Conservation (phyloP, 1,140 invertebrate genomes). For the Heliconius himera region DNA sequence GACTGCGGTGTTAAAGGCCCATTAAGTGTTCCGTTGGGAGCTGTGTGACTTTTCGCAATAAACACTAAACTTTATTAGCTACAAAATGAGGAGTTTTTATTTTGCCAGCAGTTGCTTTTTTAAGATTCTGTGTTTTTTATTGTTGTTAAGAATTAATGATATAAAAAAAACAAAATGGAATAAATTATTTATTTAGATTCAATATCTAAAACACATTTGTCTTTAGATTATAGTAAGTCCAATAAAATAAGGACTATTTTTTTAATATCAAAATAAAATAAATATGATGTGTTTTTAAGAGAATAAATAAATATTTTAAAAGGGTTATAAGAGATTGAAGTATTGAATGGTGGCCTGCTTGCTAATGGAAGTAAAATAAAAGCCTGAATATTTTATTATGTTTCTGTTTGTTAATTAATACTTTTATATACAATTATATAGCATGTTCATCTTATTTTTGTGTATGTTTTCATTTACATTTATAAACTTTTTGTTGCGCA, state of each 20-base stretch:
- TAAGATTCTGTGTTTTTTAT: not conserved
- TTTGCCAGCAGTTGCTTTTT: not conserved
- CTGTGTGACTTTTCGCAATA: slow-evolving; percentile 1
- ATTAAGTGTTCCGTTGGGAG: slow-evolving; percentile 16
- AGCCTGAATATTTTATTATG: not conserved
- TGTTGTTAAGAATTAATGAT: not conserved
- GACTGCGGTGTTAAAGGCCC: slow-evolving; percentile 12
- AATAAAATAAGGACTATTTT: no score
- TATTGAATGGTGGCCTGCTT: not conserved
- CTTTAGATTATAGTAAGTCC: no score
- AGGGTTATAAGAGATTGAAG: not conserved
- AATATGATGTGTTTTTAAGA: not conserved
- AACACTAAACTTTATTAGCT: slow-evolving; percentile 8
- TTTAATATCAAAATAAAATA: not conserved
- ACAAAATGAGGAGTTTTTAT: slow-evolving; percentile 4
- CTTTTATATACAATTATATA: not conserved
- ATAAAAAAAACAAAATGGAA: not conserved
- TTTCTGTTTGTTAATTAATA: not conserved
- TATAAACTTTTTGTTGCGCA: no score
- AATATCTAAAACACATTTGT: no score
- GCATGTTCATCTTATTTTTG: not conserved
- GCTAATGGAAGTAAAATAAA: slow-evolving; percentile 10
- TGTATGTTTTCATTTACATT: not conserved
- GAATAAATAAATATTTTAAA: not conserved
- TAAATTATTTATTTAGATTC: no score